Base-by-base conservation (phyloP, 2,113 vertebrate species). In the Ceyx melanurus region DNA sequence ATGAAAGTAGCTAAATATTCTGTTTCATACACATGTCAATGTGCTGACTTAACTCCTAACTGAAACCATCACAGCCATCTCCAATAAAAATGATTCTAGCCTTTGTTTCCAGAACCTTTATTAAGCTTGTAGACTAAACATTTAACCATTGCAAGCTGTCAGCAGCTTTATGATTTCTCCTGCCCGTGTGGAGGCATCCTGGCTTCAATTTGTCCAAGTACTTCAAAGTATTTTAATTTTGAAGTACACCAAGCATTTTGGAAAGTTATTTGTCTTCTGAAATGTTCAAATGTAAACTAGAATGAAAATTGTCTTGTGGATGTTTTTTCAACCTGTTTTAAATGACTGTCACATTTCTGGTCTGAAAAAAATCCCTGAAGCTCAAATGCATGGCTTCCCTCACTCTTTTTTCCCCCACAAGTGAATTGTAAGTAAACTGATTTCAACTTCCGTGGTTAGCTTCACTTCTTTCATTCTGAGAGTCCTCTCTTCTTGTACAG, bases 91-190 rank as follows among this genome's bases (percentile, higher is more conserved):
- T 87, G 92, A 57, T 95, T 96, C 89, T 97, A 40, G 4, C 88
- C 94, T 82, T 29, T n/a, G 82, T 90, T 95, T 93, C 92, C 94
- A 96, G 74, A 94, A 92, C 91, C 75, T 8, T 92, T 97, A 96
- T 93, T 96, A 95, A 85, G 78, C 82, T 95, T 23, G 53, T 93
- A 98, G 97, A 98, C 97, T 98, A 98, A 98, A 98, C 97, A 97
- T 97, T 93, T 62, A 96, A 93, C 94, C 33, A 20, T 95, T 97
- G 96, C 92, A 75, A 91, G 95, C 96, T 96, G 95, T 97, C 97
- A 95, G 94, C 94, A 94, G 95, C 93, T 96, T 98, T 97, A 97
- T 95, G 94, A 75, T 91, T 97, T 95, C 92, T 93, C 76, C 78
- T 94, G 77, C 78, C 61, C 86, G 92, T 96, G 85, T 64, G 86